These are phyloP conservation scores for Rynchops niger DNA, from an alignment of 2,113 vertebrate species.

Conservation along the genomic window DNA sequence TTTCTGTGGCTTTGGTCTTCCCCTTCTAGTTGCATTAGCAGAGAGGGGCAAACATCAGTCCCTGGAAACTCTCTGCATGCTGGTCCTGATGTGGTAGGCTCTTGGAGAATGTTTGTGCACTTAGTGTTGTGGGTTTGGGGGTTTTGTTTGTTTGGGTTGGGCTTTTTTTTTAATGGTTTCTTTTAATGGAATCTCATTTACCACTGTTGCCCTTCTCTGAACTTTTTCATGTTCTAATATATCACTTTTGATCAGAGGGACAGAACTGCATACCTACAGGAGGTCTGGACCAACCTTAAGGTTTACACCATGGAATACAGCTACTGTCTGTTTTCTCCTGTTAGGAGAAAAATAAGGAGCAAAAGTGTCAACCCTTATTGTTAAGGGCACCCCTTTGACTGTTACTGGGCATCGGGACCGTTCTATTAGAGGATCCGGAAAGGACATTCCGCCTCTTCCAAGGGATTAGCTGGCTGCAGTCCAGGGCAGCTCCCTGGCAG, in stretches of 20 bases:
- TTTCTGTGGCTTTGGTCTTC: neutral
- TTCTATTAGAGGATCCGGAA: neutral
- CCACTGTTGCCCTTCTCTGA: neutral
- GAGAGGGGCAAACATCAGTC: neutral
- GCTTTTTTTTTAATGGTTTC: too few relatives aligned
- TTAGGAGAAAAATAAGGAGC: neutral
- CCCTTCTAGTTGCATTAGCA: neutral
- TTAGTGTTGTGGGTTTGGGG: neutral
- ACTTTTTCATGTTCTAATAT: neutral
- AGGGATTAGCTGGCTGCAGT: neutral
- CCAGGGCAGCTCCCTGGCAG: neutral
- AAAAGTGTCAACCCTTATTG: neutral
- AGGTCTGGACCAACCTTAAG: neutral
- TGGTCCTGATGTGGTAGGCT: neutral
- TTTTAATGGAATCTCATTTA: neutral
- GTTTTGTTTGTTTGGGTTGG: neutral
- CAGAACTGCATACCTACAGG: neutral
- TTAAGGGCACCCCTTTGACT: neutral
- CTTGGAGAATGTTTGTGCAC: fast-evolving
- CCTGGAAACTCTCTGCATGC: neutral
- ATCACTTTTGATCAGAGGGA: neutral
- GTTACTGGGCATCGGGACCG: neutral
- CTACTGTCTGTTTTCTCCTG: neutral
- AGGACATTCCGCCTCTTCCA: neutral
- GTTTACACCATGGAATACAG: neutral